Base-by-base conservation (phyloP, 2,113 vertebrate species). In the Oncorhynchus mykiss region DNA sequence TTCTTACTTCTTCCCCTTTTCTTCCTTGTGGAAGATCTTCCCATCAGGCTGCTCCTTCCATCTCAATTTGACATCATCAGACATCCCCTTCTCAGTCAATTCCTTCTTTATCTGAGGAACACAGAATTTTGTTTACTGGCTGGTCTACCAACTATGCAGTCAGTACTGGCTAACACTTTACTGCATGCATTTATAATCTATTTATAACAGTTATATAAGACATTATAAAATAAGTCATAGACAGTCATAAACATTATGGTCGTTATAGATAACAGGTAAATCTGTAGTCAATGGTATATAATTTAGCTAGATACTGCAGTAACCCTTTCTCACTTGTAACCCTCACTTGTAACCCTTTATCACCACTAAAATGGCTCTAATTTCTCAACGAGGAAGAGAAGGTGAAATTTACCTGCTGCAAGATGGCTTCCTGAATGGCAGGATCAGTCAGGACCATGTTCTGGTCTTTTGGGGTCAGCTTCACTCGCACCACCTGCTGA, bases 31-130 rank as follows among this genome's bases (percentile, higher is more conserved):
- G 25, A 80, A 80, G 29, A 80, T 29, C 1, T 24, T 76, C 29
- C 79, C 82, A 51, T 68, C 48, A 5, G 45, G 64, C 9, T 76
- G 29, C 39, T 14, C 49, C 4, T 2, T 77, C 74, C 81, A 82
- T 2, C 39, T 71, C 29, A 59, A 11, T 14, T n/a, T 66, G 31
- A 27, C 9, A 11, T 45, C 67, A 20, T 45, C 67, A 24, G 49
- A 0, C 22, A 83, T 57, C 1, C 64, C 29, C 1, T 68, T 48
- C 24, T 74, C 60, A 13, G 22, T 57, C 62, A 77, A 49, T 22
- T 54, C 66, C 66, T 65, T 57, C 29, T 66, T 22, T 4, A 84
- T 13, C 82, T 84, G 59, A 45, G 27, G 2, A 62, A 70, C 7
- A 72, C 39, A 54, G 1, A 0, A 54, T 54, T 54, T 18, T 54